Evolutionary conservation across 2,888 invertebrate species (phyloP).

Genomic region (Steinernema hermaphroditum): DNA sequence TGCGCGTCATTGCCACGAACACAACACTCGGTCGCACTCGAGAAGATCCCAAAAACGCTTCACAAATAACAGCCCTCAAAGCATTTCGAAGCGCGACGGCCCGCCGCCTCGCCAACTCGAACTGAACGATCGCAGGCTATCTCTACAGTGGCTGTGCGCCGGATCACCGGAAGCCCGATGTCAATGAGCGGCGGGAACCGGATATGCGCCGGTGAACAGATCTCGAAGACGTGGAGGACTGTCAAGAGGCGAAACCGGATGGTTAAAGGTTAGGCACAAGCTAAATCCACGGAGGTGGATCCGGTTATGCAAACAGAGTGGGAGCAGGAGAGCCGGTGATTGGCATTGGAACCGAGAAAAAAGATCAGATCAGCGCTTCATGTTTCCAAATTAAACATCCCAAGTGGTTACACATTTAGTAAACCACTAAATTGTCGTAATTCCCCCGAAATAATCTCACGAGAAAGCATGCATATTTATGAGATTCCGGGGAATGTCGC

Average conservation of each 20-base stretch:
- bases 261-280: constrained; percentile 21
- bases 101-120: no score
- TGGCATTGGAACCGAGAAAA: not conserved
- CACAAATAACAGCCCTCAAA: constrained; percentile 12
- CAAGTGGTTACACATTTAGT: constrained; percentile 6
- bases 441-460: not conserved
- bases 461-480: not conserved
- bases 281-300: constrained; percentile 3
- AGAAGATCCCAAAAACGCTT: constrained; percentile 18
- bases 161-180: constrained; percentile 13
- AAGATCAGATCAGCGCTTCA: constrained; percentile 3
- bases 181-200: constrained; percentile 6
- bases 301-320: constrained; percentile 20
- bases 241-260: constrained; percentile 1
- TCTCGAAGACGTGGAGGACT: not conserved
- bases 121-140: not conserved
- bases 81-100: not conserved
- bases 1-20: not conserved
- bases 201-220: not conserved
- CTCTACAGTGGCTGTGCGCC: constrained; percentile 17
- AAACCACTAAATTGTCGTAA: constrained; percentile 7
- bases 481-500: not conserved
- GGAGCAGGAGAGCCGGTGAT: not conserved
- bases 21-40: constrained; percentile 18
- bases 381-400: constrained; percentile 14